Percentiles rank a stretch among this genome's conserved stretches.
Evolutionary conservation across 2,888 invertebrate genomes (phyloP).

Genomic region (Chrysolina oricalcia): DNA sequence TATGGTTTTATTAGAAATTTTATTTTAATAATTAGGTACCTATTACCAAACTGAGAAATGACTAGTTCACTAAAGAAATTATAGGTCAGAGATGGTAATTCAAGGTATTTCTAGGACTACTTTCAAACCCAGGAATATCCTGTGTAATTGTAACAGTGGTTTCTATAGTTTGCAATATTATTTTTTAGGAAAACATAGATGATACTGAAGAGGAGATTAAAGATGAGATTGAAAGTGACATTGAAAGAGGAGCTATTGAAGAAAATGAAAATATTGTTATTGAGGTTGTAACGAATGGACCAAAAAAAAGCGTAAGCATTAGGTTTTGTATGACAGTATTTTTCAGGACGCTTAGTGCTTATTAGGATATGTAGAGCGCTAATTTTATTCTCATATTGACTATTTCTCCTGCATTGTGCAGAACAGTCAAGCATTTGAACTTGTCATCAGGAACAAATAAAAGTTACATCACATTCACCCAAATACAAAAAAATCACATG

Average conservation of each 20-base stretch:
- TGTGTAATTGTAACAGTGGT: not conserved
- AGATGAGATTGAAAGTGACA: not conserved
- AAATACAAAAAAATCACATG: not conserved
- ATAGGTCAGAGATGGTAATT: not conserved
- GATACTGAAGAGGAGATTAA: not conserved
- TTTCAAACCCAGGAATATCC: not conserved
- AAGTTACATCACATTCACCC: not conserved
- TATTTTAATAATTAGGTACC: not conserved
- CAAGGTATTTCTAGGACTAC: not conserved
- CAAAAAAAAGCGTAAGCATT: constrained; percentile 10
- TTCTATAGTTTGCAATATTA: not conserved
- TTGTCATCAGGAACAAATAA: not conserved
- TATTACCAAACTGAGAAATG: not conserved
- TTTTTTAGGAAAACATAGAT: not conserved
- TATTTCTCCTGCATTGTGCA: not conserved
- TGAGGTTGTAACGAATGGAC: not conserved
- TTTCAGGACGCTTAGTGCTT: not conserved
- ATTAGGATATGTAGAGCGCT: not conserved
- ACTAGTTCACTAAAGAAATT: not conserved
- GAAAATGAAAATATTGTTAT: not conserved
- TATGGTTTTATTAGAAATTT: not conserved
- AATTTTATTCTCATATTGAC: not conserved
- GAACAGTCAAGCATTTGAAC: not conserved
- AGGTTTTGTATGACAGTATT: not conserved
- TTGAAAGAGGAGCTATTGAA: not conserved